Base-by-base conservation (phyloP, 2,797 vertebrate species). In the Leptoclinus maculatus region DNA sequence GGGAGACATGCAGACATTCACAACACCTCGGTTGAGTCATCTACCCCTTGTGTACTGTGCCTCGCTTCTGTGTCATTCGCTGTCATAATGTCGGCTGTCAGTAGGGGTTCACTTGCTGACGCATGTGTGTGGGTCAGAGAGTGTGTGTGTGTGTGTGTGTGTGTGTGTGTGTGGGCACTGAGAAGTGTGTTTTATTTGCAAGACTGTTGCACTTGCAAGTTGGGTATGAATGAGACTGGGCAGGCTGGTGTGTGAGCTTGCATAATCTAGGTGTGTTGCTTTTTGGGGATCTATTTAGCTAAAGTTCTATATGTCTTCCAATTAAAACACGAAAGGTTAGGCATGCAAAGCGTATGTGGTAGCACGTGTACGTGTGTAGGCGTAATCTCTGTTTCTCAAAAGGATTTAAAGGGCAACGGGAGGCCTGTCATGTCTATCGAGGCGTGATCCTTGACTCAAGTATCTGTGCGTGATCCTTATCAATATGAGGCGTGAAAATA, bases 401-500 rank as follows among this genome's bases (percentile, higher is more conserved):
- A 87, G 87, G 92, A 92, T 93, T 94, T 89, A 84, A 92, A 92
- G 83, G 86, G 71, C 83, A 91, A 74, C 83, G 47, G 80, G 82
- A 89, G 76, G 82, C 68, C 56, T 71, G 82, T 84, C 85, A 74
- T 90, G 84, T 87, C 70, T 66, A 59, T 72, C 36, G 34, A 71
- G 84, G 70, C 85, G 74, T 91, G 87, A 89, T 80, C 82, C 82
- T n/a, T 7, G 53, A 72, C 64, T 83, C 82, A 73, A 81, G 89
- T 89, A 83, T 79, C 83, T 56, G 47, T 76, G 57, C 39, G 47
- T 90, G 92, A 91, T 90, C 83, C 77, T 54, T 75, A 76, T 87
- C 82, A 79, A 80, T 78, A 80, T 63, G 59, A 77, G 63, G 83
- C 66, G 75, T 47, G 64, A 63, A 84, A 80, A 72, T 29, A 79